phyloP scores from a whole-genome alignment of 1,140 invertebrate species.

The Leptonema lineaticorne region DNA sequence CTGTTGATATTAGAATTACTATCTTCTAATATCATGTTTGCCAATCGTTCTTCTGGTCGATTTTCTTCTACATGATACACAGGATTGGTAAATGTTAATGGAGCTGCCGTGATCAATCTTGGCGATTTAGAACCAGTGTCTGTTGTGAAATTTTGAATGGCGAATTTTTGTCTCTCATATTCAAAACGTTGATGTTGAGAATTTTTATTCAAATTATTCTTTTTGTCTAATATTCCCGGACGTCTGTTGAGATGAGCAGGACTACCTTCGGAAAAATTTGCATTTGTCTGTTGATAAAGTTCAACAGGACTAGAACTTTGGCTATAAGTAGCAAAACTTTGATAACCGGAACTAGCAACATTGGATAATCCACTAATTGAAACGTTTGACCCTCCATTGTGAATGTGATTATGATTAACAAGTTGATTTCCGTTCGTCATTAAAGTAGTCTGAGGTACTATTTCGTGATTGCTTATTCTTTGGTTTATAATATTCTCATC shows the following conservation, averaged over 20 bases:
- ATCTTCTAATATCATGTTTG: constrained; percentile 19
- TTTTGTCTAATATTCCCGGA: constrained; percentile 31
- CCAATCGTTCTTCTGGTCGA: constrained; percentile 36
- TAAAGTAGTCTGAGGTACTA: constrained; percentile 48
- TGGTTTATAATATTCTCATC: constrained; percentile 51
- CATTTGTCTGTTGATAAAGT: constrained; percentile 52
- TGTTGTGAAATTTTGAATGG: constrained; percentile 57
- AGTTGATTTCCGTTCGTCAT: constrained; percentile 51
- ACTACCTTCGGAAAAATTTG: constrained; percentile 35
- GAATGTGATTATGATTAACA: constrained; percentile 25
- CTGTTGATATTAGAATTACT: constrained; percentile 27
- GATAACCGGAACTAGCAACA: constrained; percentile 85
- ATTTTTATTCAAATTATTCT: constrained; percentile 55
- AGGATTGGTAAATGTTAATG: constrained; percentile 84
- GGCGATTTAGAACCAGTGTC: constrained; percentile 55
- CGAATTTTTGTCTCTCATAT: constrained; percentile 56
- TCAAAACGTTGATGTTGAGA: constrained; percentile 57
- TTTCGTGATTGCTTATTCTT: constrained; percentile 45
- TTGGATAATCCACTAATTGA: constrained; percentile 81
- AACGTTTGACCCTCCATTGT: constrained; percentile 67
- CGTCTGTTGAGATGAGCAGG: constrained; percentile 33
- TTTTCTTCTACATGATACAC: constrained; percentile 73
- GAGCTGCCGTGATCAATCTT: constrained; percentile 57
- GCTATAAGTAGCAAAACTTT: constrained; percentile 87
- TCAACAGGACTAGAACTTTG: constrained; percentile 89